Conservation (phyloP, 1,140 invertebrate genomes). For the Aradophagus sp. region DNA sequence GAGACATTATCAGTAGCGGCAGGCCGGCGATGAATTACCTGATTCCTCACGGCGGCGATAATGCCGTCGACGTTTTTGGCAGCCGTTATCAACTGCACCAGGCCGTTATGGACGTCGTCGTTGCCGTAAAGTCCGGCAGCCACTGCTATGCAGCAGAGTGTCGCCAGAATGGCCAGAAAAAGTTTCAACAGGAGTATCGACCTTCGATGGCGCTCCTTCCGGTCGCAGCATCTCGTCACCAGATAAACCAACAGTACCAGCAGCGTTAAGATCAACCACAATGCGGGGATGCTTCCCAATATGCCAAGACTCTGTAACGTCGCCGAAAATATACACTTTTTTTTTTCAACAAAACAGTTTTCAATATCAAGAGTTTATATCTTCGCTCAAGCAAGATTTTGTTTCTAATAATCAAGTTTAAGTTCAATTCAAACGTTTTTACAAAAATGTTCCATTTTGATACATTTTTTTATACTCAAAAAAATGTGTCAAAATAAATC, state of each 20-base stretch:
- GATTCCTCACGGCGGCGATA: slow-evolving; percentile 84
- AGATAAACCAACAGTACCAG: slow-evolving; percentile 91
- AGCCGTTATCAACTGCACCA: slow-evolving; percentile 85
- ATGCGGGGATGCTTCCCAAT: slow-evolving; percentile 90
- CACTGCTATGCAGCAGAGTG: slow-evolving; percentile 86
- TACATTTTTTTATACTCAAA: too few relatives aligned
- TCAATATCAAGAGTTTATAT: too few relatives aligned
- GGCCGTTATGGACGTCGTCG: slow-evolving; percentile 92
- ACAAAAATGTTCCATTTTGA: too few relatives aligned
- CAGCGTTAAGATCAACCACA: slow-evolving; percentile 91
- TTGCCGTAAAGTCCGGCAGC: slow-evolving; percentile 92
- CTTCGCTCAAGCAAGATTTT: too few relatives aligned
- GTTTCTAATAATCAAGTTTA: too few relatives aligned
- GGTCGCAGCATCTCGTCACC: slow-evolving; percentile 94
- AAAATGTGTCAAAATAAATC: slow-evolving; percentile 13
- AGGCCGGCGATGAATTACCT: slow-evolving; percentile 72
- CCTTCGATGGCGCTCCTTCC: slow-evolving; percentile 87
- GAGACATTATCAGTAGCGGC: too few relatives aligned
- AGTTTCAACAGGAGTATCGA: slow-evolving; percentile 90
- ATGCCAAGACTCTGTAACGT: slow-evolving; percentile 93
- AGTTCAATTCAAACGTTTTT: too few relatives aligned
- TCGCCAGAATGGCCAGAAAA: slow-evolving; percentile 86
- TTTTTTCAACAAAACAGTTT: too few relatives aligned
- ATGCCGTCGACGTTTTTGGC: slow-evolving; percentile 85
- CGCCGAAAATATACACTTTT: too few relatives aligned